Evolutionary conservation across 2,888 invertebrate species (phyloP).

Genomic region (Amblyjoppa proteus): DNA sequence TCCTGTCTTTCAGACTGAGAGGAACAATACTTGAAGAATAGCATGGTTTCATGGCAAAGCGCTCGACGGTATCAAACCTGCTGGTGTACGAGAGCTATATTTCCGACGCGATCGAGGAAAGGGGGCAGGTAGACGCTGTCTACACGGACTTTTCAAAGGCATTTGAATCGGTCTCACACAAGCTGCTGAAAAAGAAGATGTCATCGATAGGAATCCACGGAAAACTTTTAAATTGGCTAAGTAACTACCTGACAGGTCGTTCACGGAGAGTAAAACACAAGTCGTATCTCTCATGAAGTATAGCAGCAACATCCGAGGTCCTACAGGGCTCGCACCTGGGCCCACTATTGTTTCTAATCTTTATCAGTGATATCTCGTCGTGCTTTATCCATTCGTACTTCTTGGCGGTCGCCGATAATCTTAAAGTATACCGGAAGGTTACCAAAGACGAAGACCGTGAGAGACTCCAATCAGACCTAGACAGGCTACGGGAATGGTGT

Average conservation of each 20-base stretch:
- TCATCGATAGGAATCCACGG: no score
- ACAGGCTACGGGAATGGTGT: neutral
- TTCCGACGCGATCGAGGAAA: neutral
- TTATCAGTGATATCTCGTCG: neutral
- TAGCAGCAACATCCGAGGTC: no score
- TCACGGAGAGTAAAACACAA: no score
- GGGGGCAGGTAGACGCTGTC: neutral
- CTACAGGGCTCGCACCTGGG: neutral
- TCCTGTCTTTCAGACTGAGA: no score
- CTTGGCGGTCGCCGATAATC: neutral
- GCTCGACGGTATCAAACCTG: neutral
- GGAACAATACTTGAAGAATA: no score
- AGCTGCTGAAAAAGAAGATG: no score
- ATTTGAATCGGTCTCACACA: neutral
- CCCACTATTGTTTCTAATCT: neutral
- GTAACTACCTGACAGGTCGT: no score
- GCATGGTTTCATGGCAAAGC: neutral
- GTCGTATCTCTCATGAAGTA: no score
- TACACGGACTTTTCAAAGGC: neutral
- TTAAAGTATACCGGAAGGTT: neutral
- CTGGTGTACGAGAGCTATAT: neutral
- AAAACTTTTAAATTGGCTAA: no score
- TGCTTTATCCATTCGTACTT: neutral
- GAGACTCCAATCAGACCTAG: neutral
- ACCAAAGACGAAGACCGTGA: neutral